A percentile compares a stretch with the other conserved stretches of the same genome.
Evolutionary conservation across 2,888 invertebrate genomes (phyloP).

Genomic region (Athrips mouffetella): DNA sequence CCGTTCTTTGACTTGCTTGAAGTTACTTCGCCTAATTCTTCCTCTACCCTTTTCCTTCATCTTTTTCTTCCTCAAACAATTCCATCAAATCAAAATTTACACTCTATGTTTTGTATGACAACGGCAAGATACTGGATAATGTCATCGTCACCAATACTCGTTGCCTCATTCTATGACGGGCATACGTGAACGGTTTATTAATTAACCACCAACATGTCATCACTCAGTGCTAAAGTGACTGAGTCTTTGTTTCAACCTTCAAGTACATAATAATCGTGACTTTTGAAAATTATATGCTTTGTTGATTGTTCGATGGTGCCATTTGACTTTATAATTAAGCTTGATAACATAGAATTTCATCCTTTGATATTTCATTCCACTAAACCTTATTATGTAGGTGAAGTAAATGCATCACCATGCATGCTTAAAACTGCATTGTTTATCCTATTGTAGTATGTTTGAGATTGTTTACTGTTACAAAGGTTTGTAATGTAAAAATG

Average conservation of each 20-base stretch:
- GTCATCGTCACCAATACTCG: constrained; percentile 56
- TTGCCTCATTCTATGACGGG: constrained; percentile 56
- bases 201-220: constrained; percentile 28
- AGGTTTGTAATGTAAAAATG: too few species aligned
- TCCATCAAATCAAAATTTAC: constrained; percentile 27
- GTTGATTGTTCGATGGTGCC: not conserved
- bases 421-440: too few species aligned
- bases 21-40: too few species aligned
- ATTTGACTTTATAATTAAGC: not conserved
- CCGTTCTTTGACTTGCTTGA: too few species aligned
- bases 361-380: too few species aligned
- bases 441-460: too few species aligned
- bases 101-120: constrained; percentile 28
- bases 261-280: constrained; percentile 17
- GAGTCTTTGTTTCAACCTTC: not conserved
- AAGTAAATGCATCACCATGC: too few species aligned
- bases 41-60: too few species aligned
- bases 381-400: too few species aligned
- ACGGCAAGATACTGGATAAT: constrained; percentile 20
- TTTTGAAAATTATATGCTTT: not conserved
- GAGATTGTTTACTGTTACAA: too few species aligned
- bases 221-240: not conserved
- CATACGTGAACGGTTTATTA: constrained; percentile 61
- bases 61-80: too few species aligned
- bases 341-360: too few species aligned